Evolutionary conservation across 2,888 invertebrate genomes (phyloP), one percentile per base, ranked within the genome.

Genomic region (Lampropteryx suffumata): DNA sequence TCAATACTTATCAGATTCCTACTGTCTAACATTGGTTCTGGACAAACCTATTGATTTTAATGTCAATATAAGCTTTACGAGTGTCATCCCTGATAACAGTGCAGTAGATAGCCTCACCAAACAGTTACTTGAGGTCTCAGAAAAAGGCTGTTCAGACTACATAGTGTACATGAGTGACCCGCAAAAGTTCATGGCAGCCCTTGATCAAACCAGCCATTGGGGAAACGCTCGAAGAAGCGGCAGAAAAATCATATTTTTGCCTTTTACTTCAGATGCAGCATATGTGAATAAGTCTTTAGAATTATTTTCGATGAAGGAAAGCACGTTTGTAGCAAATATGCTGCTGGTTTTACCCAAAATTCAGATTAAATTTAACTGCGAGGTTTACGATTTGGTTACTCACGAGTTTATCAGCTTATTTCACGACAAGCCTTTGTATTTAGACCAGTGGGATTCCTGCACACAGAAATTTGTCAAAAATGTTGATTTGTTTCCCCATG

Each of bases 121-220:
- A 7, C 69, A 75, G 37, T 61, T 88, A 54, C 47, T 84, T 0
- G 55, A 71, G 14, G 74, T 79, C 1, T 83, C 85, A 1, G 90
- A 90, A 71, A 78, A 73, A 33, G 91, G 90, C 8, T 91, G 91
- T 66, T 87, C 88, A 8, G 90, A 88, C 69, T 90, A 87, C 48
- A 69, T 91, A 3, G 74, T 91, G 7, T 69, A 69, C 55, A 70
- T 84, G 70, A 55, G 61, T 42, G 62, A 89, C 37, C 84, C 91
- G 0, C 39, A 64, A 36, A 52, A 55, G 6, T 89, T 91, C 53
- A 78, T 92, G 67, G 44, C 46, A 3, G 73, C 80, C 0, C 80
- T 90, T 43, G 90, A 91, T 54, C 68, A 69, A 57, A 77, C 80
- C 9, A 76, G 77, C 30, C 87, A 79, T 55, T 47, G 67, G 10